Base-by-base conservation (phyloP, 2,888 invertebrate genomes). In the Imbricaverruca yamaguchii region DNA sequence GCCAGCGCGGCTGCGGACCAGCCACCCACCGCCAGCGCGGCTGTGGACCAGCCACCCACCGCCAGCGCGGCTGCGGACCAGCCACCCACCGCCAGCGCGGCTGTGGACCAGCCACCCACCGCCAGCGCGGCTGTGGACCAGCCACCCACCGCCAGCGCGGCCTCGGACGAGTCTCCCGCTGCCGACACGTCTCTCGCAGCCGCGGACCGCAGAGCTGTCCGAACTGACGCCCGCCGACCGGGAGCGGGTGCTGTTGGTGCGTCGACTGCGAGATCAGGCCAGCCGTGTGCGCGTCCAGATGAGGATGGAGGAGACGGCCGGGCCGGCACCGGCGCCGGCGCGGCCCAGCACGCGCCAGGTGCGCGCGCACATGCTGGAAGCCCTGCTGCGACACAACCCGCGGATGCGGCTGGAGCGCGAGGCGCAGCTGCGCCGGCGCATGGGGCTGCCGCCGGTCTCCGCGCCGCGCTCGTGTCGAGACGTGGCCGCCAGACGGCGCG, bases 341-440 rank as follows among this genome's bases (percentile, higher is more conserved):
- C 12, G 13, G 11, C 79, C 79, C 23, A 23, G 23, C 79, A 79
- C 79, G 13, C 56, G 57, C 23, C n/a, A 57, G 25, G 79, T 79
- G 79, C 79, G 79, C 15, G 57, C n/a, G 4, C 79, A 13, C 3
- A 79, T 79, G 79, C 12, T 57, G 57, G 57, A 15, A 7, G 13
- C 4, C 23, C 59, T 79, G 79, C 23, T 79, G 79, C 21, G n/a
- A 8, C 6, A 79, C 15, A 79, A 79, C 59, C 79, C 79, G 57
- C 79, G 79, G 4, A 57, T 79, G 59, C 11, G 57, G 12, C 3
- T 59, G 56, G 79, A 79, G 79, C 79, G 79, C 21, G 74, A 74
- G 55, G 74, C 53, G 8, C 74, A 74, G 74, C 74, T 74, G 18
- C 74, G 74, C 21, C 15, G 74, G 21, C 18, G 55, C 18, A 13